Evolutionary conservation across 2,888 invertebrate genomes (phyloP), one percentile per base, ranked within the genome.

Genomic region (Lomographa bimaculata): DNA sequence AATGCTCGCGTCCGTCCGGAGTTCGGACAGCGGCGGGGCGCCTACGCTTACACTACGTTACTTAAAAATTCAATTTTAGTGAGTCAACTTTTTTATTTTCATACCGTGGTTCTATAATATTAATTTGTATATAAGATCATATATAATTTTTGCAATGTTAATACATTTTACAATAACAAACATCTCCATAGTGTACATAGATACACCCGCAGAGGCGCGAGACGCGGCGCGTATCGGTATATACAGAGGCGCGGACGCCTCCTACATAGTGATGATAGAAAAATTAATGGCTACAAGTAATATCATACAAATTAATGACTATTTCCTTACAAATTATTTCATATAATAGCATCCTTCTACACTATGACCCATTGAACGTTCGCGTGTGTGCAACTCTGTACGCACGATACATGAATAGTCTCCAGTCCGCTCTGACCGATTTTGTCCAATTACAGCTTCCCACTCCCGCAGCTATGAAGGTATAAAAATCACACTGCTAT

Each of bases 221-320:
- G 47, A 59, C 59, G 67, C 70, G 71, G 66, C 71, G 69, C 66
- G 74, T 62, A 59, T 61, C 67, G 62, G 71, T 71, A 71, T 68
- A 70, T 73, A 69, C 76, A 73, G 72, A 68, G 70, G 77, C 76
- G 73, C 70, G 69, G 64, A 60, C 46, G 45, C 50, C 74, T 71
- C 71, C 64, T 69, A 66, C 73, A 44, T 49, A 81, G 78, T 82
- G 85, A 80, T 81, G 77, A 84, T 86, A 83, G 79, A 86, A 86
- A 85, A 83, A 79, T 79, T 82, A 81, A 84, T 79, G 77, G 80
- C 86, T 87, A 89, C 87, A 81, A 54, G 80, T 86, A 86, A 87
- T 89, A 89, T 89, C 86, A 87, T 89, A 89, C 89, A 89, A 86
- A 85, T 87, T 87, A 89, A 89, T 89, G 89, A 89, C 89, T 89